Percentiles rank a stretch among this genome's conserved stretches.
phyloP scores from a whole-genome alignment of 2,888 invertebrate species.

The Scaeva pyrastri region DNA sequence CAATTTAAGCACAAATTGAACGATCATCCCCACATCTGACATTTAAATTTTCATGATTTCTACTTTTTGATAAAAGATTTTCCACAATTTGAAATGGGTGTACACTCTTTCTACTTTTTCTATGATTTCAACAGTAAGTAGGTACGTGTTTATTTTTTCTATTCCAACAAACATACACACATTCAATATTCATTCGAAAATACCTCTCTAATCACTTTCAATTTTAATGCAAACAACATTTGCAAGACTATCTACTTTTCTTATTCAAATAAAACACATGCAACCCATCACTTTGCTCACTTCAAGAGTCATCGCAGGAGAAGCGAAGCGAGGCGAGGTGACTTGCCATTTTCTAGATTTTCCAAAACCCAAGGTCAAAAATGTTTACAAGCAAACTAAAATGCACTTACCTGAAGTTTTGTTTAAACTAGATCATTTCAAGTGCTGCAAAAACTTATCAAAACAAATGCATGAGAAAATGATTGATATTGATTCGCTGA shows the following conservation, averaged over 20 bases:
- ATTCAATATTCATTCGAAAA: no score
- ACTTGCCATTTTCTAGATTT: neutral
- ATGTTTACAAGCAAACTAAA: constrained; percentile 21
- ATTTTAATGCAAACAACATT: neutral
- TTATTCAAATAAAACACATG: constrained; percentile 1
- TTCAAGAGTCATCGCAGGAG: neutral
- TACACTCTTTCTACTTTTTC: no score
- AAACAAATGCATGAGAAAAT: neutral
- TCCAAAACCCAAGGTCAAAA: neutral
- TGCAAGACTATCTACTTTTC: neutral
- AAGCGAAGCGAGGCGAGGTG: no score
- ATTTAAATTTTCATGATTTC: no score
- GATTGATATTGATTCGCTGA: constrained; percentile 22
- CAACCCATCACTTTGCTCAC: neutral
- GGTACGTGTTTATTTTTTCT: no score
- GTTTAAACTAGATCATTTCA: constrained; percentile 6
- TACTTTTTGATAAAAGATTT: no score
- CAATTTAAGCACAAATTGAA: no score
- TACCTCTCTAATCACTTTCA: neutral
- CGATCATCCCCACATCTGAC: no score
- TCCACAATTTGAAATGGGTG: no score
- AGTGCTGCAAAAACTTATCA: neutral
- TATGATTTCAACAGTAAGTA: no score
- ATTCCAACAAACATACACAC: no score
- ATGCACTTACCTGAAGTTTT: constrained; percentile 20